Conservation (phyloP, 1,140 invertebrate genomes). For the Papilio glaucus region DNA sequence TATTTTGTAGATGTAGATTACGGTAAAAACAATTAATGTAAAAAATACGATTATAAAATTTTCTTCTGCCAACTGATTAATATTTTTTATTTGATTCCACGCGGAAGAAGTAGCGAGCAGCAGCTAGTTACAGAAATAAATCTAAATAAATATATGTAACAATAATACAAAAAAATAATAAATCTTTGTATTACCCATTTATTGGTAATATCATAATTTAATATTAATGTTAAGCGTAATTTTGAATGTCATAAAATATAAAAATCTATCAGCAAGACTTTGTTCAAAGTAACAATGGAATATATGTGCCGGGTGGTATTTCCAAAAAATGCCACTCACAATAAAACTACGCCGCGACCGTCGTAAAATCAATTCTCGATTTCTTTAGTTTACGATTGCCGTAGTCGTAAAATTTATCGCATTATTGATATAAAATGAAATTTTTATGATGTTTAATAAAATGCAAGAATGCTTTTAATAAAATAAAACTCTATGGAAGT, state of each 20-base stretch:
- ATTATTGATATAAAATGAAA: conserved; percentile 34
- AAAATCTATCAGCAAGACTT: neutral
- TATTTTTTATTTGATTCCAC: too few relatives aligned
- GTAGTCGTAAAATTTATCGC: conserved; percentile 25
- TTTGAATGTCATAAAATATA: neutral
- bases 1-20: too few relatives aligned
- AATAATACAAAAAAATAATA: too few relatives aligned
- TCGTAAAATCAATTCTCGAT: conserved; percentile 34
- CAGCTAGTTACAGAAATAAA: too few relatives aligned
- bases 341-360: conserved; percentile 25
- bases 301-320: neutral
- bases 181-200: too few relatives aligned
- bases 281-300: neutral
- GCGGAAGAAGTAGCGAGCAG: too few relatives aligned
- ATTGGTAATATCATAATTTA: too few relatives aligned
- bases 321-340: conserved; percentile 9
- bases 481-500: conserved; percentile 20
- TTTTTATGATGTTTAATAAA: conserved; percentile 33
- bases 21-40: too few relatives aligned
- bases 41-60: too few relatives aligned
- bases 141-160: too few relatives aligned
- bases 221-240: too few relatives aligned
- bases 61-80: too few relatives aligned
- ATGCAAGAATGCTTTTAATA: conserved; percentile 30
- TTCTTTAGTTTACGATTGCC: conserved; percentile 30